These are phyloP conservation scores for Myzus persicae DNA, from an alignment of 1,140 invertebrate genomes.

Conservation along the genomic window DNA sequence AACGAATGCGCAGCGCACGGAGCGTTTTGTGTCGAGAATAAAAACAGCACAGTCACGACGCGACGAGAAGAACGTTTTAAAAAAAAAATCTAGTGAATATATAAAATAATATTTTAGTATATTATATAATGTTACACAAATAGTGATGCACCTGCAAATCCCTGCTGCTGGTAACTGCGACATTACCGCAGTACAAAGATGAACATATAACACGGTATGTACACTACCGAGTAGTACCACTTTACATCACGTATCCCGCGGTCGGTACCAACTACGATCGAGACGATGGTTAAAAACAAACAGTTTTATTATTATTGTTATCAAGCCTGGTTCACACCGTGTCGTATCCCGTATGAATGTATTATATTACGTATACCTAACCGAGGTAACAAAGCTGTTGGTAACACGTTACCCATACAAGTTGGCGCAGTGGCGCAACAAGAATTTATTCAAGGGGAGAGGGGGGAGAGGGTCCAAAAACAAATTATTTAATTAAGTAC, in stretches of 20 bases:
- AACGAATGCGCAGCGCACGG: not conserved
- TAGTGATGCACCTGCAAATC: not conserved
- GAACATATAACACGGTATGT: not conserved
- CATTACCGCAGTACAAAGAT: not conserved
- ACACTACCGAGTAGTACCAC: not conserved
- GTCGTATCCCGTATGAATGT: too few species aligned
- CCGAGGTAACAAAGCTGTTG: too few species aligned
- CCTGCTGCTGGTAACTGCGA: not conserved
- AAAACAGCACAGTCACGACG: not conserved
- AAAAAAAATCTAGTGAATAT: not conserved
- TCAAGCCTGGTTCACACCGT: too few species aligned
- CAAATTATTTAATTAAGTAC: too few species aligned
- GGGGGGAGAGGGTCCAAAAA: too few species aligned
- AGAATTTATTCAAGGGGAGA: too few species aligned
- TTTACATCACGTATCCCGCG: too few species aligned
- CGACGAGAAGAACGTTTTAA: not conserved
- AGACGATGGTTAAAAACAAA: not conserved
- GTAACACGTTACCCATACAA: too few species aligned
- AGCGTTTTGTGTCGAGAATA: slow-evolving; percentile 1
- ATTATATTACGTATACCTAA: not conserved
- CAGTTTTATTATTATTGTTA: too few species aligned
- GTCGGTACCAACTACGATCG: too few species aligned
- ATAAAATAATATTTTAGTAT: not conserved
- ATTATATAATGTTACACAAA: not conserved
- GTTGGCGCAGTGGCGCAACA: too few species aligned